Conservation (phyloP, 64 coral and sea anemone species). For the Catalaphyllia jardinei region DNA sequence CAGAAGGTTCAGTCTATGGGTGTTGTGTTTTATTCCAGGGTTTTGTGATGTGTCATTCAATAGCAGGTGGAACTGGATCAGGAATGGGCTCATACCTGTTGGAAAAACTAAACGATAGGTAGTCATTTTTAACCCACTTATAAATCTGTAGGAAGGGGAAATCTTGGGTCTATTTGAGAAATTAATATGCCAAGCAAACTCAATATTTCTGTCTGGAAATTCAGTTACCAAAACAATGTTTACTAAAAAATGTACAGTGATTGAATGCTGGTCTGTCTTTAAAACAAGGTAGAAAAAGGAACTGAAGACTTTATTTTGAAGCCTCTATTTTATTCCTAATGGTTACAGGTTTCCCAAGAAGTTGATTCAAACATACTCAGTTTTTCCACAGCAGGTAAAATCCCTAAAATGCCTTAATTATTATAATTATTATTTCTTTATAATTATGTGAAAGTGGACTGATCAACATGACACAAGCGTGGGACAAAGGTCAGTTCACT, state of each 20-base stretch:
- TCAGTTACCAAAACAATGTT: background rate
- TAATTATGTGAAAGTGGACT: too few species aligned
- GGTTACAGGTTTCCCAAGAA: constrained; percentile 87
- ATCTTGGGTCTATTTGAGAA: background rate
- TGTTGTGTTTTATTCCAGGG: constrained; percentile 44
- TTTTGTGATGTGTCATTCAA: constrained; percentile 98
- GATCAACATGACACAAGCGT: too few species aligned
- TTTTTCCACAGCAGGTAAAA: constrained; percentile 94
- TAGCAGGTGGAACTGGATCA: constrained; percentile 98
- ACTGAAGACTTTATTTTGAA: background rate
- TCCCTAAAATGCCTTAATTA: too few species aligned
- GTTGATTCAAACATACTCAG: constrained; percentile 96
- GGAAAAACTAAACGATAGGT: constrained; percentile 99
- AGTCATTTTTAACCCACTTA: too few species aligned
- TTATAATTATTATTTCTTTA: too few species aligned
- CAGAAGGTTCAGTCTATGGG: too few species aligned
- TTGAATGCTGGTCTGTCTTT: too few species aligned
- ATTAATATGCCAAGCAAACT: background rate
- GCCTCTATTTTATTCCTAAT: background rate
- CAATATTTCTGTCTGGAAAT: background rate
- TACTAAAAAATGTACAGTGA: too few species aligned
- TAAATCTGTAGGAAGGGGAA: background rate
- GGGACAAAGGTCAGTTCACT: too few species aligned
- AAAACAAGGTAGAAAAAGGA: background rate
- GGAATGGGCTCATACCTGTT: constrained; percentile 99